Base-by-base conservation (phyloP, 2,888 invertebrate species). In the Yponomeuta malinellus region DNA sequence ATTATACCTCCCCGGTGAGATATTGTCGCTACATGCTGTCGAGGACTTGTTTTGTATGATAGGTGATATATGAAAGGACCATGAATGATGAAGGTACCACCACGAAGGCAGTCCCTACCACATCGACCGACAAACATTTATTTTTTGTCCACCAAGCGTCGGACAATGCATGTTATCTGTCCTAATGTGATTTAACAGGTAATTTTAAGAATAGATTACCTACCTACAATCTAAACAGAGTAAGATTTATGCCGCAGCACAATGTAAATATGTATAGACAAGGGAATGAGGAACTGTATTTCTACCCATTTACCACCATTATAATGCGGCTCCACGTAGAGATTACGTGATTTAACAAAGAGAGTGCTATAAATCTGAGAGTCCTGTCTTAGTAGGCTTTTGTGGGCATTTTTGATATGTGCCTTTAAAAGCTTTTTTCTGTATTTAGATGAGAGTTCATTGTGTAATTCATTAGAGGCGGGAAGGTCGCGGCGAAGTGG, bases 351-450 rank as follows among this genome's bases (percentile, higher is more conserved):
- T 92, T 90, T 88, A 90, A 92, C 91, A 92, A 92, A 92, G 88
- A 89, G 86, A 84, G 85, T 80, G 87, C 84, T 82, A 92, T 92
- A 92, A 92, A 92, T 92, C 90, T 87, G 83, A 77, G 78, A 82
- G 87, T 86, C 88, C 90, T 90, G 91, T 92, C 92, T 92, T 91
- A 91, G 92, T 89, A 92, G 90, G 91, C 92, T 90, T 88, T 90
- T 89, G 91, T 91, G 88, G 89, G 90, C 83, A 92, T 90, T 92
- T 91, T 92, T 92, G 92, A 92, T 91, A 90, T 92, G 92, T 92
- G 92, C 91, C 89, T 92, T 90, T 92, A 92, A 92, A 92, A 92
- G 92, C 91, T 92, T 92, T 92, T 92, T 92, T 92, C 90, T 92
- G 92, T 92, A 92, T 92, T 91, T 90, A 92, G 91, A 92, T 91